These are phyloP conservation scores for Brenthis daphne DNA, from an alignment of 2,888 invertebrate species.

Conservation along the genomic window DNA sequence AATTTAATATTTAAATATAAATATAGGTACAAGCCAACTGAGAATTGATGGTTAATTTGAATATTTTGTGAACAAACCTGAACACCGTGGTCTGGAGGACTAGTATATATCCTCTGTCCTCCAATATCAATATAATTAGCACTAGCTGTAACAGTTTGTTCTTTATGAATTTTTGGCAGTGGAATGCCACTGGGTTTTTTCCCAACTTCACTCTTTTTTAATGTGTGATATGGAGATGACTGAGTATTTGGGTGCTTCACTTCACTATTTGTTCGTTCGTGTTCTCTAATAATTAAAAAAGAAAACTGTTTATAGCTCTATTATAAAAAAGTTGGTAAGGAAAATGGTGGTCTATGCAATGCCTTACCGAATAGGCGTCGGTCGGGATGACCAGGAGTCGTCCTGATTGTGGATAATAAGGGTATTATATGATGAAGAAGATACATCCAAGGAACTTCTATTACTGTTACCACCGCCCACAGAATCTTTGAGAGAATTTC, in stretches of 20 bases:
- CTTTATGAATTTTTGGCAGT: slow-evolving; percentile 71
- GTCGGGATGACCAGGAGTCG: slow-evolving; percentile 85
- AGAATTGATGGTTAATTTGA: background rate
- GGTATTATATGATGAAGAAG: slow-evolving; percentile 91
- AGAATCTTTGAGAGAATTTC: slow-evolving; percentile 84
- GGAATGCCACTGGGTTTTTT: slow-evolving; percentile 79
- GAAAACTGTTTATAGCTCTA: background rate
- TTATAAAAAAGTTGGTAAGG: background rate
- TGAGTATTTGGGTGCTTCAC: slow-evolving; percentile 72
- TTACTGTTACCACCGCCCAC: slow-evolving; percentile 82
- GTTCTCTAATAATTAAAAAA: slow-evolving; percentile 56
- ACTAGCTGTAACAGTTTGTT: slow-evolving; percentile 64
- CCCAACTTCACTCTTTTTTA: slow-evolving; percentile 65
- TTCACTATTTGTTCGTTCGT: slow-evolving; percentile 75
- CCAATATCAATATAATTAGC: slow-evolving; percentile 78
- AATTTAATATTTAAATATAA: background rate
- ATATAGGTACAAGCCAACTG: background rate
- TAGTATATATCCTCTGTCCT: slow-evolving; percentile 76
- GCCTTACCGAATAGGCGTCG: slow-evolving; percentile 70
- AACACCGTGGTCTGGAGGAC: slow-evolving; percentile 78
- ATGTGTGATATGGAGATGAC: slow-evolving; percentile 75
- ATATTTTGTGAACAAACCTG: slow-evolving; percentile 57
- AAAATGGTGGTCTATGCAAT: background rate
- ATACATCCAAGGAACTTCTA: slow-evolving; percentile 86
- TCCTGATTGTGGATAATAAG: slow-evolving; percentile 91